phyloP scores from a whole-genome alignment of 2,113 vertebrate species.

The Monarcha castaneiventris region DNA sequence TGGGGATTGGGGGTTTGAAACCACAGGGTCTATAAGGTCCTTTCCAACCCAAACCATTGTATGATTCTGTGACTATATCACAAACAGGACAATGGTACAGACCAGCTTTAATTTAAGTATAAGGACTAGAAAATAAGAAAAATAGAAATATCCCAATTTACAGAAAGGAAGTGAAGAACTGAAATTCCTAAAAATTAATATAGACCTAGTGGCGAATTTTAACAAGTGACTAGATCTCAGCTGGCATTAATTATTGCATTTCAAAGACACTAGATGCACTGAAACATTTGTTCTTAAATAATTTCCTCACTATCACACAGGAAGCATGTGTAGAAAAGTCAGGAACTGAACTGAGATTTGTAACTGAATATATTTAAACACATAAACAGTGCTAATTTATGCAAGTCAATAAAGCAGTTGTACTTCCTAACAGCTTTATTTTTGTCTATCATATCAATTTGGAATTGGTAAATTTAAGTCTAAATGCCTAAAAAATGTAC shows the following conservation, averaged over 20 bases:
- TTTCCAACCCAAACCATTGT: background rate
- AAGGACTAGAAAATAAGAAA: background rate
- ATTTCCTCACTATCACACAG: background rate
- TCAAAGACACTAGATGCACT: background rate
- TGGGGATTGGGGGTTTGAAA: background rate
- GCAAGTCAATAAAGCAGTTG: background rate
- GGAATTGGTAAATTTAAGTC: background rate
- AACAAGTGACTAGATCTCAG: background rate
- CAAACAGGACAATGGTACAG: background rate
- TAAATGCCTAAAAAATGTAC: background rate
- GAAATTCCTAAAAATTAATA: background rate
- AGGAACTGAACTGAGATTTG: background rate
- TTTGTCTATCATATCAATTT: background rate
- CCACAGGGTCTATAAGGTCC: background rate
- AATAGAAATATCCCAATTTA: background rate
- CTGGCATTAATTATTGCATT: background rate
- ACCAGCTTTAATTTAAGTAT: background rate
- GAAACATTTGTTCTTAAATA: background rate
- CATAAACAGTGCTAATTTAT: background rate
- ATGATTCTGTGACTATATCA: background rate
- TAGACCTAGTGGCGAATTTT: background rate
- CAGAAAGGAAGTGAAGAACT: background rate
- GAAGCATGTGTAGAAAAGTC: background rate
- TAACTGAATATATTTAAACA: background rate
- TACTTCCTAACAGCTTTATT: background rate